Evolutionary conservation across 2,113 vertebrate species (phyloP).

Genomic region (Microcebus murinus): DNA sequence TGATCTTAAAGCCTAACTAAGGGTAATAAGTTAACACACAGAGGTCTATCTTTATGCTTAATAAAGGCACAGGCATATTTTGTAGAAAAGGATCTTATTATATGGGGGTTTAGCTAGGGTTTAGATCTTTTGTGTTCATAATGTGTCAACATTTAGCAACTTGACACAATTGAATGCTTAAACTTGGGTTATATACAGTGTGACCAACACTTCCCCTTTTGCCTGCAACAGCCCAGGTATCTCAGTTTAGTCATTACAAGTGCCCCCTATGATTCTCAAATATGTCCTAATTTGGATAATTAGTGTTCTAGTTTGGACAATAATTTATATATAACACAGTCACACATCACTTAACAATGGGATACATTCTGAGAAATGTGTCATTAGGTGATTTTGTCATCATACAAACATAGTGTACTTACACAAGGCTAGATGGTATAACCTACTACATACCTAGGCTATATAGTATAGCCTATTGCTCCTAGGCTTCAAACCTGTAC

Average conservation of each 20-base stretch:
- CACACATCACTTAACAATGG: not conserved
- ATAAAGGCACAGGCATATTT: not conserved
- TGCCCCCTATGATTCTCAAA: slow-evolving; percentile 25
- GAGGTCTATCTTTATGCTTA: not conserved
- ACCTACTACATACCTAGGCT: not conserved
- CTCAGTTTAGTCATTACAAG: not conserved
- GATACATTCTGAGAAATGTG: not conserved
- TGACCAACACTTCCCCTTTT: not conserved
- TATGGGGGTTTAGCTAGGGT: not conserved
- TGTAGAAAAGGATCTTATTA: not conserved
- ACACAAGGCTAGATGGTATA: not conserved
- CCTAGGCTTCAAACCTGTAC: not conserved
- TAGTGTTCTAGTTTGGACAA: not conserved
- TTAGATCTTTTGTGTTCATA: slow-evolving; percentile 24
- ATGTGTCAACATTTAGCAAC: not conserved
- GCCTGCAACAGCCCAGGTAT: not conserved
- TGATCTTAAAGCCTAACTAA: slow-evolving; percentile 18
- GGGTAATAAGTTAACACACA: not conserved
- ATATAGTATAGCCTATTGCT: not conserved
- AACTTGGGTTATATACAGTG: not conserved
- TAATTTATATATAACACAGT: not conserved
- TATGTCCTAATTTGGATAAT: slow-evolving; percentile 5
- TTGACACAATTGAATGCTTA: not conserved
- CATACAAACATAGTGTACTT: not conserved
- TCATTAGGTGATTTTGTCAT: not conserved